phyloP scores from a whole-genome alignment of 2,113 vertebrate species.

The Saimiri boliviensis region DNA sequence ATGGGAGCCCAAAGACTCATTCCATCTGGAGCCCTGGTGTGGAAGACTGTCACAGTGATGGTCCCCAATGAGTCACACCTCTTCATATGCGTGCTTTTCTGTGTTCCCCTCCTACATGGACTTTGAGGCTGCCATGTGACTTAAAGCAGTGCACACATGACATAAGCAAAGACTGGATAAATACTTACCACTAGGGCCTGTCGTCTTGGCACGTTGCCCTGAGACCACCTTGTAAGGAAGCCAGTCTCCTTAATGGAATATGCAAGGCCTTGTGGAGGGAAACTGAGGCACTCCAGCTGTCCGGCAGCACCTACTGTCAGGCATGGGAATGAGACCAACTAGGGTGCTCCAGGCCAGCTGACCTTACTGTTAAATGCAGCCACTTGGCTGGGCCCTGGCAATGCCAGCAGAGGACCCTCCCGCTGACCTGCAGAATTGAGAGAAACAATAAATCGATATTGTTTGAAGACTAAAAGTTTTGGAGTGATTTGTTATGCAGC shows the following conservation, averaged over 20 bases:
- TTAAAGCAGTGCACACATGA: background rate
- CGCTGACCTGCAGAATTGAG: background rate
- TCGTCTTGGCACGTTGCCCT: background rate
- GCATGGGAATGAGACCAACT: background rate
- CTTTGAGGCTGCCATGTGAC: background rate
- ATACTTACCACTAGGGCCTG: background rate
- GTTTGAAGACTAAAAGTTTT: background rate
- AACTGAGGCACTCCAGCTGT: background rate
- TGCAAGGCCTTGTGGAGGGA: background rate
- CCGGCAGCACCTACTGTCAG: background rate
- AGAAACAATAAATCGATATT: background rate
- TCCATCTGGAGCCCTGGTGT: background rate
- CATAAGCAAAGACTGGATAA: background rate
- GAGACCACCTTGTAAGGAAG: background rate
- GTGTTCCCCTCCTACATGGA: background rate
- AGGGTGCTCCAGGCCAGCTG: background rate
- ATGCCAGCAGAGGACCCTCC: background rate
- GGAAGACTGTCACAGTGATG: background rate
- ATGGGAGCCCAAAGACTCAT: background rate
- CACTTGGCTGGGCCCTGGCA: background rate
- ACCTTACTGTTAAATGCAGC: background rate
- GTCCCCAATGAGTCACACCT: background rate
- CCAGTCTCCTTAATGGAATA: background rate
- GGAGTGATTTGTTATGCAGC: background rate
- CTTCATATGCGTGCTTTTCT: background rate